Conservation (phyloP, 2,113 vertebrate species). For the Grus americana region DNA sequence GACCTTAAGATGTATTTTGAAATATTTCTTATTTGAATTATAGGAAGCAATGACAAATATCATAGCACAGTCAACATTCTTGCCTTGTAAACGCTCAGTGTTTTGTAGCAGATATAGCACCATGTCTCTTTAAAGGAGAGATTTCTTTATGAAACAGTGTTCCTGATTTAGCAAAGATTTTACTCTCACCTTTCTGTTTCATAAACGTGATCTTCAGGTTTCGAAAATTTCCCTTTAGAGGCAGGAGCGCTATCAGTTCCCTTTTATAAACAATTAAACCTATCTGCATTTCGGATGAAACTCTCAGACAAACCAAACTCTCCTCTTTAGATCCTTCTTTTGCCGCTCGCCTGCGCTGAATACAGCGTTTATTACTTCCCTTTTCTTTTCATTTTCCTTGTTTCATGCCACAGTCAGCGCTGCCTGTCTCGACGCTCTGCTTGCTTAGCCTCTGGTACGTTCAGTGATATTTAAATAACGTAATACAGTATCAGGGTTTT, state of each 20-base stretch:
- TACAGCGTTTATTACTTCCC: neutral
- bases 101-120: neutral
- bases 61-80: neutral
- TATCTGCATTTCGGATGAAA: conserved; percentile 34
- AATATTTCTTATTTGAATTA: neutral
- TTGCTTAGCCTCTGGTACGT: neutral
- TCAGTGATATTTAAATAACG: neutral
- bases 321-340: neutral
- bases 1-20: neutral
- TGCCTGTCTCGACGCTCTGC: neutral
- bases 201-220: neutral
- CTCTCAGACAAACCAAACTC: neutral
- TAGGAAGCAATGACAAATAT: neutral
- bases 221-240: neutral
- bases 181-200: neutral
- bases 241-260: neutral
- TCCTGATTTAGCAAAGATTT: neutral
- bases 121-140: neutral
- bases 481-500: neutral
- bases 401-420: neutral
- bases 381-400: neutral
- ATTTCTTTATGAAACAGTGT: neutral
- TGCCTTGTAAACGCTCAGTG: neutral
- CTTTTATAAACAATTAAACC: neutral
- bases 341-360: neutral